These are phyloP conservation scores for Propithecus deckenii DNA, from an alignment of 2,797 vertebrate genomes.

Conservation along the genomic window DNA sequence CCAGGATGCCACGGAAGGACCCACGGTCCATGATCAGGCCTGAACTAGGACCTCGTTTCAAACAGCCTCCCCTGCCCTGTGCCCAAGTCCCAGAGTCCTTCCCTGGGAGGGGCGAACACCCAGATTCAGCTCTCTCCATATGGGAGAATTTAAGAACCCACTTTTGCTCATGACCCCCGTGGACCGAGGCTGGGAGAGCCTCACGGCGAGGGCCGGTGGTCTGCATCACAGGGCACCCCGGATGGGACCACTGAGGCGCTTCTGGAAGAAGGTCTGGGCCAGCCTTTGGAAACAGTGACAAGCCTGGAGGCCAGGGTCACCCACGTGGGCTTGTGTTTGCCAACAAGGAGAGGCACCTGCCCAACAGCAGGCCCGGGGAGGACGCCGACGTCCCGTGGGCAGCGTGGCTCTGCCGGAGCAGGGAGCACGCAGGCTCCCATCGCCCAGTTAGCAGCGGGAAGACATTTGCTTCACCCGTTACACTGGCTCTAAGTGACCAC, in stretches of 20 bases:
- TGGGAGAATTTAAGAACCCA: background rate
- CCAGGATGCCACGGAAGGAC: background rate
- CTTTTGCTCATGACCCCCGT: background rate
- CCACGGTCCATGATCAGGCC: fast-evolving
- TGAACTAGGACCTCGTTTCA: background rate
- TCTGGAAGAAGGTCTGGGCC: background rate
- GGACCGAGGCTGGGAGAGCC: background rate
- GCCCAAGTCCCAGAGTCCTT: background rate
- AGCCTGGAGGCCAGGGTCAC: fast-evolving
- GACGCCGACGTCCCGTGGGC: background rate
- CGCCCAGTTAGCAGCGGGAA: constrained; percentile 44
- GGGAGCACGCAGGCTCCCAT: constrained; percentile 40
- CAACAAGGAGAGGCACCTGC: background rate
- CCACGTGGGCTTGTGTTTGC: background rate
- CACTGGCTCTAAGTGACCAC: constrained; percentile 78
- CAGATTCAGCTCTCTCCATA: background rate
- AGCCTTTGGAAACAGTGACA: background rate
- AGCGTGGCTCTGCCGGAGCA: background rate
- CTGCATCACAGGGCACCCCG: background rate
- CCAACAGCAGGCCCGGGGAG: background rate
- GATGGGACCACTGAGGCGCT: background rate
- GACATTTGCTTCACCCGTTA: constrained; percentile 64
- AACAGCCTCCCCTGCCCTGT: background rate
- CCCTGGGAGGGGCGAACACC: background rate
- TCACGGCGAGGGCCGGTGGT: background rate